Evolutionary conservation across 2,888 invertebrate species (phyloP), one percentile per base, ranked within the genome.

Genomic region (Linnaemya tessellans): DNA sequence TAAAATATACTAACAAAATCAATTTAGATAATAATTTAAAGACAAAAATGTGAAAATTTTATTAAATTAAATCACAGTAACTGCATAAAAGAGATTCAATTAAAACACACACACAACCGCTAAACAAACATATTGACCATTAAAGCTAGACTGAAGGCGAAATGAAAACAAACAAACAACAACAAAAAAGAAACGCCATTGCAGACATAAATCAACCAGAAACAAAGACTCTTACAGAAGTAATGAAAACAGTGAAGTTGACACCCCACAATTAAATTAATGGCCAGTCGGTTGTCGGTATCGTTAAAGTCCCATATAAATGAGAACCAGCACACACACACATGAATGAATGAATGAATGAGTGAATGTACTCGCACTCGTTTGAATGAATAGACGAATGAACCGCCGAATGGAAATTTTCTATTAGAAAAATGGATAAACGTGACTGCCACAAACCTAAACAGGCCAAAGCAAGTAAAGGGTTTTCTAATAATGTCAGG

Each of bases 181-280:
- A n/a, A 49, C 18, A 18, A 18, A 20, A 13, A 13, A 3, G 35
- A 18, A 51, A 41, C 10, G 13, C 35, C 10, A 38, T 9, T 30
- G 4, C 0, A 73, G 0, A 65, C 46, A 67, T 49, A 38, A 51
- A 62, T 62, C 65, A 56, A 30, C 43, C 15, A 20, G 20, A 46
- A 65, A 22, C 20, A 67, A 77, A 54, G 30, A n/a, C 18, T 38
- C 20, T 20, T 41, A 20, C 4, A 64, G 10, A 64, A 51, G 13
- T 11, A 46, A 58, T 46, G 20, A 15, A 60, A 60, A 79, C 46
- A 49, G 20, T 70, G 4, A 20, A 35, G 15, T 22, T 30, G 43
- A 64, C 54, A 64, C 71, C 35, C 64, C 54, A 22, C 54, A 71
- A 80, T 80, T 71, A 64, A 64, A 64, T 64, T 35, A 70, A 79